Evolutionary conservation across 2,888 invertebrate species (phyloP).

Genomic region (Fragum sueziense): DNA sequence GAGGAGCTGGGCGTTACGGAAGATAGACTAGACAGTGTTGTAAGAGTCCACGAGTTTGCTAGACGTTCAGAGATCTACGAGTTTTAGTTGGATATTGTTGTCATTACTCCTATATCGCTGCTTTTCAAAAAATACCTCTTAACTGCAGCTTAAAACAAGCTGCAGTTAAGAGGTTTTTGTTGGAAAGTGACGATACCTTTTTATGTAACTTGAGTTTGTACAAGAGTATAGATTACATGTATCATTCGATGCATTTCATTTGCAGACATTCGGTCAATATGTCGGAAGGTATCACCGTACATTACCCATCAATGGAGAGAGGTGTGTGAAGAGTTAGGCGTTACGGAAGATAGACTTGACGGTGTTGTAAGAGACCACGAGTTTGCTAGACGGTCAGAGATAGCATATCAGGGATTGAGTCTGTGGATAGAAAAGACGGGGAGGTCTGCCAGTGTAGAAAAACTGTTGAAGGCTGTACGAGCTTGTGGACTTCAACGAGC

Average conservation of each 20-base stretch:
- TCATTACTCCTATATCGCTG: too few species aligned
- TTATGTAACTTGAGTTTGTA: too few species aligned
- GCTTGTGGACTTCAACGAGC: constrained; percentile 61
- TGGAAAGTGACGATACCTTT: too few species aligned
- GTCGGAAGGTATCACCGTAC: constrained; percentile 61
- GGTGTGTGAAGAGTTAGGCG: constrained; percentile 65
- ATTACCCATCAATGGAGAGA: constrained; percentile 66
- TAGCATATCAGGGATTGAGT: constrained; percentile 64
- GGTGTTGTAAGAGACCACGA: constrained; percentile 41
- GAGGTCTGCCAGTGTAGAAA: constrained; percentile 55
- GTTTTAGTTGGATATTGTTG: too few species aligned
- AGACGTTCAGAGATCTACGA: constrained; percentile 58
- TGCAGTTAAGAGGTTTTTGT: too few species aligned
- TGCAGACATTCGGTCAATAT: constrained; percentile 63
- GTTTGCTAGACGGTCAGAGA: constrained; percentile 44
- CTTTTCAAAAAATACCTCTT: too few species aligned
- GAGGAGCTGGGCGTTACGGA: constrained; percentile 63
- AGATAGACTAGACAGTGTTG: constrained; percentile 48
- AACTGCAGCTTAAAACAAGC: too few species aligned
- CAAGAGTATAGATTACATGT: too few species aligned
- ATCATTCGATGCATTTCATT: too few species aligned
- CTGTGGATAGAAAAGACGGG: constrained; percentile 64
- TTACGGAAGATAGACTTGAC: constrained; percentile 55
- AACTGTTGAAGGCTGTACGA: constrained; percentile 53
- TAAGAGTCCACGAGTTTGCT: constrained; percentile 25